Base-by-base conservation (phyloP, 37 sponge, comb jelly and placozoan genomes). In the Mnemiopsis leidyi region DNA sequence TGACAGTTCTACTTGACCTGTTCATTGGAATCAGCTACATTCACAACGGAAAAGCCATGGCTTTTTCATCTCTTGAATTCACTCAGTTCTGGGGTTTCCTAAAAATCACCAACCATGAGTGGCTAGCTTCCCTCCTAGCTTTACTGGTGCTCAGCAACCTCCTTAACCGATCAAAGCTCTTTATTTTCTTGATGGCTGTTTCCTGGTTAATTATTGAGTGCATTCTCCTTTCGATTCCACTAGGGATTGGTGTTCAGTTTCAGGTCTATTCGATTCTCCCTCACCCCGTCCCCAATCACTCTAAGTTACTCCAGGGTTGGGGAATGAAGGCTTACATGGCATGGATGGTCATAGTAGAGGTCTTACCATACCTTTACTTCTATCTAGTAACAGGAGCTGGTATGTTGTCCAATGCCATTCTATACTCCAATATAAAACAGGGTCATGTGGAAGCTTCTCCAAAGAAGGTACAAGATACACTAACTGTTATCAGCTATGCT, bases 11-110 rank as follows among this genome's bases (percentile, higher is more conserved):
- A 26, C 79, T 77, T 7, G 79, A 77, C 33, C 79, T 77, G 3
- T 77, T 77, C 36, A 3, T 77, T 13, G 79, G 79, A 77, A 77
- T 77, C 26, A 26, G 32, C 32, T 31, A 77, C 36, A 34, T 32
- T 13, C 26, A 77, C 79, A 16, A 26, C 36, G 18, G 33, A 1
- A 32, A 28, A 34, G 2, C 79, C 21, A 31, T 32, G 32, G 32
- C 79, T 13, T 77, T 77, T 32, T 1, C 9, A 26, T 34, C 34
- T 32, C 9, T 33, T 32, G 79, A 77, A 32, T 77, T 77, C 36
- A 77, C 33, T 0, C 79, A 77, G 79, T 77, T 77, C 36, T 77
- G 79, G 79, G 79, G 79, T 1, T 77, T 77, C 33, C 32, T 77
- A 18, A 77, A 77, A 32, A 33, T 77, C 20, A 32, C 36, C 9